Evolutionary conservation across 2,113 vertebrate genomes (phyloP).

Genomic region (Pelecanoides urinatrix): DNA sequence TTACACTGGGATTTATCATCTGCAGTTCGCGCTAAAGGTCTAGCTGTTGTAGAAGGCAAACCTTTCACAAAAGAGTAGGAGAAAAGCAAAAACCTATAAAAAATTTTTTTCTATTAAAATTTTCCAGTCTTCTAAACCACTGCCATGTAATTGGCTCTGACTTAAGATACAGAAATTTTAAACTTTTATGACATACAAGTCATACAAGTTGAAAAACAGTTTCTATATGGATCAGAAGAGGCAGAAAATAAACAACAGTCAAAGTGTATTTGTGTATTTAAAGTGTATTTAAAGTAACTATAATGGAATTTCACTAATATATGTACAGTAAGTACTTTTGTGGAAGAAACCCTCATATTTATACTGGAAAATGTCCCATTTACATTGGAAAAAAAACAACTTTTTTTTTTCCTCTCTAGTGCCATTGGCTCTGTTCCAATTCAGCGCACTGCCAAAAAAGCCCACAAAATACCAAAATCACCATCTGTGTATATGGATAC

Average conservation of each 20-base stretch:
- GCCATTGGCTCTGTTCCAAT: neutral
- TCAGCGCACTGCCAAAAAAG: neutral
- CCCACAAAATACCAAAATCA: neutral
- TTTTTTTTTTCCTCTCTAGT: neutral
- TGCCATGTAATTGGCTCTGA: fast-evolving
- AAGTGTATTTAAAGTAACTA: neutral
- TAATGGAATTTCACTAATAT: neutral
- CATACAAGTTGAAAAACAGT: neutral
- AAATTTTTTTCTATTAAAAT: neutral
- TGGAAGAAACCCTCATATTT: neutral
- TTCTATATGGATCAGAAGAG: neutral
- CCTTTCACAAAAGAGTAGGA: neutral
- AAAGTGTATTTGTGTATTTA: neutral
- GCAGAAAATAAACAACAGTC: neutral
- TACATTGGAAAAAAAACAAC: neutral
- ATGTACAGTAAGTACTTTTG: neutral
- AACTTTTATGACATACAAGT: neutral
- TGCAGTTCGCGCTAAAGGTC: neutral
- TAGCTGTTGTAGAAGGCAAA: neutral
- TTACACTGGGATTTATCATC: neutral
- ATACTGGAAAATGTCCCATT: neutral
- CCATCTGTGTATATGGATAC: neutral
- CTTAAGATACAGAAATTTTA: neutral
- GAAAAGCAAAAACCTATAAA: neutral
- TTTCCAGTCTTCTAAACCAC: neutral